Conservation (phyloP, 2,797 vertebrate species). For the Ptychadena robeensis region DNA sequence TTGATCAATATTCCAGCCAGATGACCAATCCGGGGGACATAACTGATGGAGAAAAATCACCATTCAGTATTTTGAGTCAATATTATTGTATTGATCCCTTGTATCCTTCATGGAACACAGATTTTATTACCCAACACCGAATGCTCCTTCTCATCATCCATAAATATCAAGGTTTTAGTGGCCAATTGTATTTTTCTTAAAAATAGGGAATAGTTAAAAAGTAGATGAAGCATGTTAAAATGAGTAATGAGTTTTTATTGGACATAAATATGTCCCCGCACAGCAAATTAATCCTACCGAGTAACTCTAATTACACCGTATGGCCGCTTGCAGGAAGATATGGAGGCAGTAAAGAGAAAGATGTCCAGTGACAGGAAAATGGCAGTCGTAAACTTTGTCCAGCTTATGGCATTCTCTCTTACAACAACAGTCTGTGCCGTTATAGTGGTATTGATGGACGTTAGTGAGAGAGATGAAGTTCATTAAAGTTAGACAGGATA, state of each 20-base stretch:
- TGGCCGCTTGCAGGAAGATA: constrained; percentile 4
- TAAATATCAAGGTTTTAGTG: constrained; percentile 1
- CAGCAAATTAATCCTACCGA: constrained; percentile 2
- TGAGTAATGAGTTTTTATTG: not conserved
- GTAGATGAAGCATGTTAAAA: not conserved
- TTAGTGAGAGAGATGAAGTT: constrained; percentile 45
- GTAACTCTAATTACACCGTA: constrained; percentile 31
- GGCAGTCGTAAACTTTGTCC: constrained; percentile 28
- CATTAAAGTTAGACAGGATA: constrained; percentile 49
- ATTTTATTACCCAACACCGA: constrained; percentile 6
- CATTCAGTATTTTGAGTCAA: not conserved
- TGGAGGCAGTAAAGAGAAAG: constrained; percentile 21
- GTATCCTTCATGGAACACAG: constrained; percentile 25
- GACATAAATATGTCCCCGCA: not conserved
- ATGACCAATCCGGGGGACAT: not conserved
- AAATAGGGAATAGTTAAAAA: not conserved
- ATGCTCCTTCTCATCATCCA: not conserved
- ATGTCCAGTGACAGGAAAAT: constrained; percentile 34
- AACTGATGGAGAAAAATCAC: constrained; percentile 1
- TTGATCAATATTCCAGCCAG: not conserved
- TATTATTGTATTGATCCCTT: constrained; percentile 1
- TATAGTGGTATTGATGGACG: constrained; percentile 34
- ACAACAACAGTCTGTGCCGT: constrained; percentile 4
- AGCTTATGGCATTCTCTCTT: constrained; percentile 12
- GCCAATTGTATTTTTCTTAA: not conserved